phyloP scores from a whole-genome alignment of 2,113 vertebrate species.

The Siniperca chuatsi region DNA sequence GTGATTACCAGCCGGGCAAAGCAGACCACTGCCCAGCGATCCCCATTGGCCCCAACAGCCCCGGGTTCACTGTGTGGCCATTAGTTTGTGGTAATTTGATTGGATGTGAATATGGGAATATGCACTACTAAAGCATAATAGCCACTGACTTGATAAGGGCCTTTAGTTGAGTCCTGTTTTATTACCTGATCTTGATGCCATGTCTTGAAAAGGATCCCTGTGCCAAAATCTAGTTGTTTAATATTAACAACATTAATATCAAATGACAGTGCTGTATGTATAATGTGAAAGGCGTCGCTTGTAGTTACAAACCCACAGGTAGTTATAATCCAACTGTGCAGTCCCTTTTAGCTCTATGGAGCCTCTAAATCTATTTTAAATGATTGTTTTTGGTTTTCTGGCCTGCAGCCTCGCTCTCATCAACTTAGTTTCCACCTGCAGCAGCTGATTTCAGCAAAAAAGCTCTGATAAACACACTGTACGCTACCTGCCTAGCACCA shows the following conservation, averaged over 20 bases:
- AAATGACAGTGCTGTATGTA: neutral
- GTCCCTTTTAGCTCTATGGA: slow-evolving; percentile 5
- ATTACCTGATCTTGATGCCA: neutral
- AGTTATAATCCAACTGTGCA: neutral
- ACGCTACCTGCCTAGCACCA: neutral
- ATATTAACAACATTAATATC: neutral
- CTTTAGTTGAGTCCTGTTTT: neutral
- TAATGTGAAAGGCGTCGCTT: neutral
- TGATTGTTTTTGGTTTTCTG: slow-evolving; percentile 36
- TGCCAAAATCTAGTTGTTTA: neutral
- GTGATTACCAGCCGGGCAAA: neutral
- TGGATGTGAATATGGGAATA: neutral
- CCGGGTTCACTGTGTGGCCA: neutral
- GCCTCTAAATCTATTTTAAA: slow-evolving; percentile 29
- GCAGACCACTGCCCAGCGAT: neutral
- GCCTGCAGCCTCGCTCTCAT: slow-evolving; percentile 9
- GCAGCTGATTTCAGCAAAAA: slow-evolving; percentile 31
- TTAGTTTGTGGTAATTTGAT: neutral
- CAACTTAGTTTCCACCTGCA: slow-evolving; percentile 18
- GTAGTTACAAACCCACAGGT: slow-evolving; percentile 3
- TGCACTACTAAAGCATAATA: too few species aligned
- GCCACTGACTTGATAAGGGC: neutral
- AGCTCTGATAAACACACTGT: neutral
- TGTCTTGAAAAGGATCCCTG: neutral
- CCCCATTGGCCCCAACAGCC: neutral